A percentile compares a stretch with the other conserved stretches of the same genome.
These are phyloP conservation scores for Ctenopoma multispine DNA, from an alignment of 2,797 vertebrate species.

Conservation along the genomic window DNA sequence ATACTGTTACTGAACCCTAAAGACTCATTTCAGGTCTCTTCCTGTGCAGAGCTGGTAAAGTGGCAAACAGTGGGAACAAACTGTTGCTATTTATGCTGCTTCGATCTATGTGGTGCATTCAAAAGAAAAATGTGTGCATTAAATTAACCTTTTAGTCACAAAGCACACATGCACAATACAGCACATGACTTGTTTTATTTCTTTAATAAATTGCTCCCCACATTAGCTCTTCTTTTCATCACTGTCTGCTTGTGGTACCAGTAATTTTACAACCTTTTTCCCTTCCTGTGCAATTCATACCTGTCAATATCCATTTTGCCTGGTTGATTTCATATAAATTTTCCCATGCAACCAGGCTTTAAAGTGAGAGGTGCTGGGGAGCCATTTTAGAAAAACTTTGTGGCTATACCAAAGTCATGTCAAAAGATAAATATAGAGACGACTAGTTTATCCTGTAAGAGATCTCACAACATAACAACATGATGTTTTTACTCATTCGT, in stretches of 20 bases:
- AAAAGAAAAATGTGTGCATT: constrained; percentile 10
- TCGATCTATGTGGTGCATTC: constrained; percentile 27
- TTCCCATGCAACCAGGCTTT: background rate
- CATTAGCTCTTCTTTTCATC: background rate
- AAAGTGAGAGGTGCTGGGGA: background rate
- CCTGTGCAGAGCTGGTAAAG: constrained; percentile 17
- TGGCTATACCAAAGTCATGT: no score
- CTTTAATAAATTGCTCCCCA: no score
- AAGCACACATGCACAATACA: background rate
- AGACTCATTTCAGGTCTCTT: constrained; percentile 41
- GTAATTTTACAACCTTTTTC: no score
- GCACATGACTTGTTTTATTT: no score
- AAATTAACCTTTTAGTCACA: constrained; percentile 18
- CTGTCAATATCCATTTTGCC: no score
- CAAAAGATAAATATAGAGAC: background rate
- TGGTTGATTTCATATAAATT: background rate
- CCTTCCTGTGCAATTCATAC: no score
- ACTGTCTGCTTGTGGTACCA: background rate
- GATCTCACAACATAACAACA: no score
- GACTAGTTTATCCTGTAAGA: no score
- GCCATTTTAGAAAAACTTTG: background rate
- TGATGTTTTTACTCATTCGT: background rate
- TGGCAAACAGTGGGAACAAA: constrained; percentile 21
- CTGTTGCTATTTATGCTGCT: constrained; percentile 29
- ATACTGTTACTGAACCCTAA: constrained; percentile 43